phyloP scores from a whole-genome alignment of 2,888 invertebrate genomes.

The Apeira syringaria region DNA sequence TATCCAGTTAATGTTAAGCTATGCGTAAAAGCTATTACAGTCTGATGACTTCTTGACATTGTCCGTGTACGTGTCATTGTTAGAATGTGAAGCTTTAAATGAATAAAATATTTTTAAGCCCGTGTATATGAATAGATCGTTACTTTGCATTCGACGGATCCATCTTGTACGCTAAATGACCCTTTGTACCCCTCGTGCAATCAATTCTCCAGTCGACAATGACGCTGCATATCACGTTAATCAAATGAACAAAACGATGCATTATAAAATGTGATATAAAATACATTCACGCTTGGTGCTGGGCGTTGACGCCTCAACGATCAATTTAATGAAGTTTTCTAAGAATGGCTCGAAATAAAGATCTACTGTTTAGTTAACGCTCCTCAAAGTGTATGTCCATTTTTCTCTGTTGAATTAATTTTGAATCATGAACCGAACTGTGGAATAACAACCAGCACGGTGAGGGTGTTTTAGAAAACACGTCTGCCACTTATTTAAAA shows the following conservation, averaged over 20 bases:
- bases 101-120: constrained; percentile 60
- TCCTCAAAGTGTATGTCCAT: constrained; percentile 1
- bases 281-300: constrained; percentile 16
- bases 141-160: constrained; percentile 47
- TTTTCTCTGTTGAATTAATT: constrained; percentile 5
- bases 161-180: constrained; percentile 51
- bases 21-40: constrained; percentile 47
- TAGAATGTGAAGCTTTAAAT: constrained; percentile 31
- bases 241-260: constrained; percentile 18
- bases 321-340: constrained; percentile 20
- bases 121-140: constrained; percentile 65
- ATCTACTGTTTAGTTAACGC: constrained; percentile 12
- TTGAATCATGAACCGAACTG: neutral
- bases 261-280: constrained; percentile 16
- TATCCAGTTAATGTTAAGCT: constrained; percentile 23
- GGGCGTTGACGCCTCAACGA: constrained; percentile 17
- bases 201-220: constrained; percentile 28
- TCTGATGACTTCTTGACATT: constrained; percentile 39
- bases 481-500: neutral
- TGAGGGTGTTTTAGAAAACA: neutral
- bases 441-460: constrained; percentile 1
- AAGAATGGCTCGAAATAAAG: constrained; percentile 10
- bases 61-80: constrained; percentile 38
- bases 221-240: constrained; percentile 25
- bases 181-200: constrained; percentile 52